Percentiles rank a stretch among this genome's conserved stretches.
Evolutionary conservation across 2,797 vertebrate genomes (phyloP).

Genomic region (Hoplostethus mediterraneus): DNA sequence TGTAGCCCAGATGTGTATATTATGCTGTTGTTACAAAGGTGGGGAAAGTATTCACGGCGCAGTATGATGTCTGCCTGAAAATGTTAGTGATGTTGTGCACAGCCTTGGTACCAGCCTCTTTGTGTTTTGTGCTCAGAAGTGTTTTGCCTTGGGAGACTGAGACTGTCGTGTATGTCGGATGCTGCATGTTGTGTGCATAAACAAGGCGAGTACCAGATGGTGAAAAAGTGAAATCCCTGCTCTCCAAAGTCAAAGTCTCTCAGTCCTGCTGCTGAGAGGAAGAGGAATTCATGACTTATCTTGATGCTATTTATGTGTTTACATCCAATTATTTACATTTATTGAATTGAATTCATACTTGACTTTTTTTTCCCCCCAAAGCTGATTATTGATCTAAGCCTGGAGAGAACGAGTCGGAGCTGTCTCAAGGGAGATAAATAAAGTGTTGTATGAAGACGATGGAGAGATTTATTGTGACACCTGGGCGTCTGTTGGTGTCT

Average conservation of each 20-base stretch:
- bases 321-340: conserved; percentile 56
- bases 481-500: conserved; percentile 10
- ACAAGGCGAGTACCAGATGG: conserved; percentile 40
- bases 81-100: conserved; percentile 41
- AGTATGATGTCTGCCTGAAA: conserved; percentile 62
- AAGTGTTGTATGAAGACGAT: conserved; percentile 49
- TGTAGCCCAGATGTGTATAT: conserved; percentile 30
- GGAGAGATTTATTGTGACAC: conserved; percentile 39
- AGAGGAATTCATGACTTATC: conserved; percentile 42
- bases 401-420: conserved; percentile 25
- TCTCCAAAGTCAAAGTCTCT: conserved; percentile 25
- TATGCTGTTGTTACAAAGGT: conserved; percentile 26
- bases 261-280: conserved; percentile 34
- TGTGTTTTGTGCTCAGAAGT: conserved; percentile 28
- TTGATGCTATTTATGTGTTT: conserved; percentile 60
- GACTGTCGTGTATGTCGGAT: conserved; percentile 55
- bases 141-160: conserved; percentile 32
- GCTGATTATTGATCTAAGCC: conserved; percentile 53
- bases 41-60: conserved; percentile 27
- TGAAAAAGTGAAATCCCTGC: conserved; percentile 39
- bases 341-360: conserved; percentile 29
- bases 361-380: conserved; percentile 35
- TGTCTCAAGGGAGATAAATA: conserved; percentile 58
- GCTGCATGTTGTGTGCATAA: conserved; percentile 66
- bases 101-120: conserved; percentile 37